Evolutionary conservation across 2,113 vertebrate genomes (phyloP).

Genomic region (Elephas maximus): DNA sequence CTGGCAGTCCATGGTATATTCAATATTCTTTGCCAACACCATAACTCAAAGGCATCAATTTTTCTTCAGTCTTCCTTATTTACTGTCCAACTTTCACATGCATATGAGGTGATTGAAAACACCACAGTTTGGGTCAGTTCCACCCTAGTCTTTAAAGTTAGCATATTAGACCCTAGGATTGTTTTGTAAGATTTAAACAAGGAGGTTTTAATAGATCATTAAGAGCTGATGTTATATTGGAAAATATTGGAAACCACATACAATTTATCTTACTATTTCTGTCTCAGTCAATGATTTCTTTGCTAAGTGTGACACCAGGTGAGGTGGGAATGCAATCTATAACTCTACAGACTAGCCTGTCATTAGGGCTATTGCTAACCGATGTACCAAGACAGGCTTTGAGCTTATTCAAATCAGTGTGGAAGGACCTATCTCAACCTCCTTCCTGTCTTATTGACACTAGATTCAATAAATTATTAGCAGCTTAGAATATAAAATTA

Average conservation of each 20-base stretch:
- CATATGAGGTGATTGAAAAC: no score
- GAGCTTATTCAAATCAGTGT: constrained; percentile 88
- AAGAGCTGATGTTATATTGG: neutral
- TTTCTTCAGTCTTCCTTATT: no score
- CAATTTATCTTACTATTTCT: constrained; percentile 86
- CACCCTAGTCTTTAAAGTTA: no score
- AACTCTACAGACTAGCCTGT: constrained; percentile 81
- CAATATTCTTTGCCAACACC: no score
- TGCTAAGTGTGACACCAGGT: constrained; percentile 72
- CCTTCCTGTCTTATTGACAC: constrained; percentile 89
- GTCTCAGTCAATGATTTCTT: constrained; percentile 86
- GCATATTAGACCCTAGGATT: neutral
- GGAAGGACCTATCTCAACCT: constrained; percentile 87
- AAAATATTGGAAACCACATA: constrained; percentile 34
- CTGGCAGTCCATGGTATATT: no score
- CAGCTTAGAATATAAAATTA: constrained; percentile 75
- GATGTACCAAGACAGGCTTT: constrained; percentile 90
- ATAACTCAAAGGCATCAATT: no score
- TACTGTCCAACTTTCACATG: no score
- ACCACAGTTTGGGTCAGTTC: no score
- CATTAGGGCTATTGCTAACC: constrained; percentile 88
- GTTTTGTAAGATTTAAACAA: neutral
- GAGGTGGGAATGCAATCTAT: constrained; percentile 61
- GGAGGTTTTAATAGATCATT: neutral
- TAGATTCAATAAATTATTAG: constrained; percentile 89